Evolutionary conservation across 1,140 invertebrate species (phyloP).

Genomic region (Saccostrea glomerata): DNA sequence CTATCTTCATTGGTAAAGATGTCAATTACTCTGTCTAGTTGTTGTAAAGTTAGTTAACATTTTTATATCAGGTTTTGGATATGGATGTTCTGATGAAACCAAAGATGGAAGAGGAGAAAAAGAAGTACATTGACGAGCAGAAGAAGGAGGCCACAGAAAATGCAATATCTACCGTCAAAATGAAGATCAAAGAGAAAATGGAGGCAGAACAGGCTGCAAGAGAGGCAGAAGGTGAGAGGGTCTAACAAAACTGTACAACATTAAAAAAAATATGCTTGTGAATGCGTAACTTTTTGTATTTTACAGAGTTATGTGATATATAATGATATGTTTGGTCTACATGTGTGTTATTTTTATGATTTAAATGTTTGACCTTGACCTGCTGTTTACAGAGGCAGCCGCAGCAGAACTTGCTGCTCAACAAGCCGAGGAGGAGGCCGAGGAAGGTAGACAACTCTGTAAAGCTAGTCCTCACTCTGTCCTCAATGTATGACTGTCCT

Average conservation of each 20-base stretch:
- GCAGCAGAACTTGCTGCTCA: constrained; percentile 31
- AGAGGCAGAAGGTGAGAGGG: constrained; percentile 62
- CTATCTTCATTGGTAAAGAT: too few relatives aligned
- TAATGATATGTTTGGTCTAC: neutral
- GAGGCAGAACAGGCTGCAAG: constrained; percentile 70
- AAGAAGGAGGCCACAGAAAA: constrained; percentile 70
- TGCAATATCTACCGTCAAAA: constrained; percentile 72
- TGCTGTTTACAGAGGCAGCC: constrained; percentile 33
- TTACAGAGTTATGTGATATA: neutral
- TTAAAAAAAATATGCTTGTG: neutral
- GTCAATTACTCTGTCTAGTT: too few relatives aligned
- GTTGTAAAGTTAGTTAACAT: too few relatives aligned
- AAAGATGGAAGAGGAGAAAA: constrained; percentile 69
- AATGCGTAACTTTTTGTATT: neutral
- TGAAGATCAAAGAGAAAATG: constrained; percentile 71
- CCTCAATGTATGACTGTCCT: neutral
- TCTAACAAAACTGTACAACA: neutral
- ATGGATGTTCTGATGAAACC: constrained; percentile 71
- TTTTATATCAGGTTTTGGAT: constrained; percentile 67
- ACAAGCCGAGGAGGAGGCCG: constrained; percentile 24
- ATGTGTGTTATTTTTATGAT: neutral
- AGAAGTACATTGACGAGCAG: constrained; percentile 66
- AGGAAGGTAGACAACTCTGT: constrained; percentile 41
- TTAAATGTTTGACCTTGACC: constrained; percentile 21
- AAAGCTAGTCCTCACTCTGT: constrained; percentile 1